Conservation (phyloP, 2,797 vertebrate species). For the Squalus acanthias region DNA sequence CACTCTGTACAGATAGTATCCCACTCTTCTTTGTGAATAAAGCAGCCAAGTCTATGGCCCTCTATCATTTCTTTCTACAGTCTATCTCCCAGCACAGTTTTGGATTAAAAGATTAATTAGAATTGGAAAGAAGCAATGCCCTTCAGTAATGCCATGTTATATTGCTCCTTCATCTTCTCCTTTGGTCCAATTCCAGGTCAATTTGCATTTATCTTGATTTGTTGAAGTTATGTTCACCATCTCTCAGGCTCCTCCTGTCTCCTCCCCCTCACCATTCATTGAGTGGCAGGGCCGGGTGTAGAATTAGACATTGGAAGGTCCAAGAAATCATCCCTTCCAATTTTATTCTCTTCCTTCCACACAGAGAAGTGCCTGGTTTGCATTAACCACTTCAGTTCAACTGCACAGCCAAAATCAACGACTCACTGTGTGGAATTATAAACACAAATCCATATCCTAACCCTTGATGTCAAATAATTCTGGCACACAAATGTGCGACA, state of each 20-base stretch:
- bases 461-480: background rate
- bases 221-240: background rate
- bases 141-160: background rate
- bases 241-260: background rate
- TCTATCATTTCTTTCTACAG: background rate
- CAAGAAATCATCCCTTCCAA: background rate
- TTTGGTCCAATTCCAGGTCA: slow-evolving; percentile 16
- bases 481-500: background rate
- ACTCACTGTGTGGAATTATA: background rate
- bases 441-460: background rate
- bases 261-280: background rate
- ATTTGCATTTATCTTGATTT: background rate
- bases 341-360: background rate
- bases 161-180: background rate
- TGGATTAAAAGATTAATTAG: slow-evolving; percentile 28
- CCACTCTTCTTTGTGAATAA: background rate
- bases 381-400: background rate
- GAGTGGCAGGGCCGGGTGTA: too few species aligned
- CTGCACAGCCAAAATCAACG: background rate
- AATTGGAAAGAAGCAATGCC: background rate
- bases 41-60: background rate
- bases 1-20: background rate
- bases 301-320: background rate
- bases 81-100: background rate
- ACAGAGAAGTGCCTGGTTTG: background rate